Evolutionary conservation across 2,113 vertebrate species (phyloP).

Genomic region (Antigone vipio): DNA sequence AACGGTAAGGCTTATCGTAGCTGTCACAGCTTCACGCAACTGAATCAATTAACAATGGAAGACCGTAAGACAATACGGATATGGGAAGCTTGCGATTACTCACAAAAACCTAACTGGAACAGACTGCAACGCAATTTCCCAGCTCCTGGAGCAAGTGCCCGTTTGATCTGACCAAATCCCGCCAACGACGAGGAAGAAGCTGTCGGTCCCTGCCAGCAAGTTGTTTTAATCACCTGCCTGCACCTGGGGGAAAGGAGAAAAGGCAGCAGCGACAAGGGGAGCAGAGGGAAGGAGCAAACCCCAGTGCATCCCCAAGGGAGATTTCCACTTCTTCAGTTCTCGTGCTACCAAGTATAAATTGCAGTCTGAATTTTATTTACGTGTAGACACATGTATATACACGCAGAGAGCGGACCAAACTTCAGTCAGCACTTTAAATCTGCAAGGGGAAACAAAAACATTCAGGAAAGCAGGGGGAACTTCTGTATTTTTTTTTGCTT

Average conservation of each 20-base stretch:
- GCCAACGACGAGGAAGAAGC: not conserved
- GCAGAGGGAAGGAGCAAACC: not conserved
- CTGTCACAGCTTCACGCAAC: not conserved
- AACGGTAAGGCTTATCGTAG: not conserved
- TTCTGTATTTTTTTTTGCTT: not conserved
- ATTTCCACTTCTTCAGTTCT: not conserved
- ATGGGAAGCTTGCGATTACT: not conserved
- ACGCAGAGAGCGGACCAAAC: not conserved
- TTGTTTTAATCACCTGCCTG: not conserved
- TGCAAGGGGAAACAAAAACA: not conserved
- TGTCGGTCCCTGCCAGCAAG: not conserved
- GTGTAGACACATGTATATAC: not conserved
- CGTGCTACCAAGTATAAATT: not conserved
- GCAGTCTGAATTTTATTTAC: not conserved
- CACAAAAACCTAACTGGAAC: not conserved
- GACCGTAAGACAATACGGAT: not conserved
- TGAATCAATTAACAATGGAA: not conserved
- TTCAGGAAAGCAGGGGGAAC: not conserved
- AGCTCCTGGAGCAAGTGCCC: not conserved
- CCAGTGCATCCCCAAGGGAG: not conserved
- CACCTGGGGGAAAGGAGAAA: not conserved
- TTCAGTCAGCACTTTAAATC: not conserved
- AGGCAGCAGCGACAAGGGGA: not conserved
- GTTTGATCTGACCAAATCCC: not conserved
- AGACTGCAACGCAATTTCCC: not conserved